Base-by-base conservation (phyloP, 2,113 vertebrate genomes). In the Heloderma charlesbogerti region DNA sequence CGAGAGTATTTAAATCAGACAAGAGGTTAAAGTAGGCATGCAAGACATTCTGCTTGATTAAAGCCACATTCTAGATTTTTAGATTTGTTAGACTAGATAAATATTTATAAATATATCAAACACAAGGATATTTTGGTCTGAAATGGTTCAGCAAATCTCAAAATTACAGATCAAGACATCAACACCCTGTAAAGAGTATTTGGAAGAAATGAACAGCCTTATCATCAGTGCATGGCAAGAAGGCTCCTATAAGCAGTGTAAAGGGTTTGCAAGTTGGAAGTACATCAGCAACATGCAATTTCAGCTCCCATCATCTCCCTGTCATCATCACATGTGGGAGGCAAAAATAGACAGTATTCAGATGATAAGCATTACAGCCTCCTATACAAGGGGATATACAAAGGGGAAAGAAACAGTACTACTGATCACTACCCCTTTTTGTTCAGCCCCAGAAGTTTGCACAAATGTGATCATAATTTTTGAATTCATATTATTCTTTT, bases 21-120 rank as follows among this genome's bases (percentile, higher is more conserved):
- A 94, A 88, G 94, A 96, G 96, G 96, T 95, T 97, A 97, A 96
- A 91, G 90, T n/a, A 93, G 87, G 84, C 90, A 94, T 27, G 91
- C 88, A 12, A 94, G 87, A 54, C 89, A 94, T 0, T 80, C 79
- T 86, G 83, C 29, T 69, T 45, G 43, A 6, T 69, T 45, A 93
- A 78, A 84, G 31, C 79, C n/a, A 77, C 63, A 75, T 40, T 75
- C 31, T 89, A 12, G 31, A 80, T 85, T 93, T 89, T 51, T 48
- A 92, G 85, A 80, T 92, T 74, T 72, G n/a, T 29, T 93, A 90
- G 72, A 25, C 1, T 3, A 57, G 86, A 66, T n/a, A 90, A 92
- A 54, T 20, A 51, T 6, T 74, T 80, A 0, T 1, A 25, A 4
- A 0, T 69, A 84, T 80, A 91, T 89, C 22, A 60, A 20, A 57